Percentiles rank a stretch among this genome's conserved stretches.
phyloP scores from a whole-genome alignment of 2,113 vertebrate genomes.

The Serinus canaria region DNA sequence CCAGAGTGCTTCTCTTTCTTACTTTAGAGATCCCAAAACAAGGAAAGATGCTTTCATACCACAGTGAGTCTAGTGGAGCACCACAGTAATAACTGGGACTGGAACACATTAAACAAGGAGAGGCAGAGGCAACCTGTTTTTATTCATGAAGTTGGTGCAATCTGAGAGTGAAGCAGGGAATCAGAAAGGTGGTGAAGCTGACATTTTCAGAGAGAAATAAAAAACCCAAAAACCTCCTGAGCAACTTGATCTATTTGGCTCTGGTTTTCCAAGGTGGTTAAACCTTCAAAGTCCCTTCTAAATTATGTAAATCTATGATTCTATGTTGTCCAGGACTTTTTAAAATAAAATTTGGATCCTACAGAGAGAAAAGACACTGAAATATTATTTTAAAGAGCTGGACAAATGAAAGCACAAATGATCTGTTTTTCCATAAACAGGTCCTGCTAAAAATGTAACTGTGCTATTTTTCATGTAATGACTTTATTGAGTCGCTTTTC shows the following conservation, averaged over 20 bases:
- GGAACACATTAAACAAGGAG: neutral
- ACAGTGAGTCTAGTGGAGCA: neutral
- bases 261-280: neutral
- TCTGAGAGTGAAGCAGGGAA: neutral
- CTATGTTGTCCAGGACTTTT: fast-evolving
- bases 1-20: neutral
- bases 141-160: neutral
- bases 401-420: neutral
- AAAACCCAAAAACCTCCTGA: neutral
- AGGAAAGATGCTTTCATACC: neutral
- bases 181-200: neutral
- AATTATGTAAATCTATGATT: neutral
- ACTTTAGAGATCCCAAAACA: neutral
- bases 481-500: neutral
- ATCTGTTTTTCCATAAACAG: neutral
- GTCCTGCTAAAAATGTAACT: neutral
- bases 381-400: neutral
- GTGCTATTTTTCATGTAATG: neutral
- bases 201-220: neutral
- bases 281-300: neutral
- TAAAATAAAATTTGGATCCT: neutral
- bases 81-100: neutral
- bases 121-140: neutral
- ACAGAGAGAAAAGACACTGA: neutral
- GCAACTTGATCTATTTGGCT: neutral